Conservation (phyloP, 1,140 invertebrate genomes). For the Helicoverpa zea region DNA sequence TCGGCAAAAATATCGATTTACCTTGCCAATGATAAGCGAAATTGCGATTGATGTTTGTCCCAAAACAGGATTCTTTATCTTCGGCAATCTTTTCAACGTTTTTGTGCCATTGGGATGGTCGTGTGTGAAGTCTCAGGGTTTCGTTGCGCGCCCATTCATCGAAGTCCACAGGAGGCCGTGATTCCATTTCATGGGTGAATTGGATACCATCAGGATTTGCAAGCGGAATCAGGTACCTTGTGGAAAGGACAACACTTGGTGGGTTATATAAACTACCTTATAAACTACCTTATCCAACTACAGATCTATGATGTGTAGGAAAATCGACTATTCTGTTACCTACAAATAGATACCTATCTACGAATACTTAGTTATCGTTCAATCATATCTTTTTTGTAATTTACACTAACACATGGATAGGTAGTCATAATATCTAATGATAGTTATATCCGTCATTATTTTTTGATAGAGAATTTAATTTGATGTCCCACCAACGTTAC, state of each 20-base stretch:
- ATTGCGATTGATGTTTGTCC: slow-evolving; percentile 79
- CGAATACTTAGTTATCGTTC: no score
- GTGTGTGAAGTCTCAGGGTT: slow-evolving; percentile 59
- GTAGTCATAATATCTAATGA: no score
- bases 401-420: no score
- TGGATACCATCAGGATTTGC: slow-evolving; percentile 76
- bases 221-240: slow-evolving; percentile 78
- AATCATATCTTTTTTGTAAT: no score
- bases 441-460: no score
- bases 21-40: slow-evolving; percentile 84
- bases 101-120: slow-evolving; percentile 74
- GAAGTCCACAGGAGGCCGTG: slow-evolving; percentile 57
- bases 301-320: no score
- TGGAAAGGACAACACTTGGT: neutral
- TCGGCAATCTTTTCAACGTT: slow-evolving; percentile 68
- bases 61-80: slow-evolving; percentile 63
- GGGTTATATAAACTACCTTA: no score
- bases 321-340: no score
- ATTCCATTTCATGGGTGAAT: slow-evolving; percentile 67
- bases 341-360: no score
- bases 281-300: neutral
- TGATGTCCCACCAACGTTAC: no score
- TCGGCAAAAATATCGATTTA: slow-evolving; percentile 51
- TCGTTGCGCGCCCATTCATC: slow-evolving; percentile 67
- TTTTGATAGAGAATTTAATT: no score